Evolutionary conservation across 2,888 invertebrate species (phyloP), one percentile per base, ranked within the genome.

Genomic region (Perithous albicinctus): DNA sequence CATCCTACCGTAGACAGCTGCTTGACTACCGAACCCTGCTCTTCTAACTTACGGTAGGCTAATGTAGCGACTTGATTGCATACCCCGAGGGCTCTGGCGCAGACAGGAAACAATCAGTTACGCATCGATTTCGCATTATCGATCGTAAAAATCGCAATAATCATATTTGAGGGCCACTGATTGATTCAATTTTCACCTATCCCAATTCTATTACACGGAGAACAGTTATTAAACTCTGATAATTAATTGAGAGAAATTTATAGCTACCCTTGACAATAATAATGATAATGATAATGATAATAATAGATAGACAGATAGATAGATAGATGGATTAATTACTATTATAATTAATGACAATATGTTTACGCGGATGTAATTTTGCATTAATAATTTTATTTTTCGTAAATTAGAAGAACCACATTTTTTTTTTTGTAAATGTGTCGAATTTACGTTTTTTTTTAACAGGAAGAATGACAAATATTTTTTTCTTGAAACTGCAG

Each of bases 1-100:
- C 85, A 66, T 84, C 83, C 79, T 80, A 78, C 66, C 72, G 63
- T 66, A 76, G 77, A 29, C 56, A 69, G 84, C 82, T 85, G 78
- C 67, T 20, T 15, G 4, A 15, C 15, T n/a, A 23, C 10, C 8
- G 29, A n/a, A n/a, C n/a, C n/a, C 2, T 1, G 35, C 59, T n/a
- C 32, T 18, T 7, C 32, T 15, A 35, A 32, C 59, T 59, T 67
- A 35, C 67, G 51, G 51, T 51, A 35, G 67, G 23, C 15, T 59
- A 35, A n/a, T n/a, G 35, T 1, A 35, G 51, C 51, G 4, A 7
- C 69, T 41, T 15, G 69, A 69, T 69, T 54, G 38, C 35, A 54
- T 23, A 23, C 10, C 18, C 15, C 23, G 51, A 48, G 67, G 48
- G 32, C n/a, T 51, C 3, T n/a, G n/a, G n/a, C n/a, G 26, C 23